Percentiles rank a stretch among this genome's conserved stretches.
Evolutionary conservation across 2,888 invertebrate genomes (phyloP).

Genomic region (Cabera pusaria): DNA sequence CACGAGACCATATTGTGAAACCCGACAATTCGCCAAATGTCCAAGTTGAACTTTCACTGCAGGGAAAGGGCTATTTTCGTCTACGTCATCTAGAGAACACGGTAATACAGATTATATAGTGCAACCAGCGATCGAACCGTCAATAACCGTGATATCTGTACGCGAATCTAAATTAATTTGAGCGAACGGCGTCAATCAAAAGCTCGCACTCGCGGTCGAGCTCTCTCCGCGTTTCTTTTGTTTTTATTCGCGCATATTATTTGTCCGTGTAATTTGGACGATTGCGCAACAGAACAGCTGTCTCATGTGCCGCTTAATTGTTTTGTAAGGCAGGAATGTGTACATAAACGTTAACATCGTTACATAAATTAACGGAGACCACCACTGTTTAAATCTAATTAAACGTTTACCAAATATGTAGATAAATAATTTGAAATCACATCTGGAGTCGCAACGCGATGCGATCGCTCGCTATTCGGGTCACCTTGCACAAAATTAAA

Average conservation of each 20-base stretch:
- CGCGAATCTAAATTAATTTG: conserved; percentile 33
- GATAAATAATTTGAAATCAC: conserved; percentile 31
- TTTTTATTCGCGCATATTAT: conserved; percentile 7
- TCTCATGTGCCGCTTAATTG: conserved; percentile 15
- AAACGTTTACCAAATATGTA: conserved; percentile 33
- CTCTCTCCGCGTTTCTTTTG: conserved; percentile 18
- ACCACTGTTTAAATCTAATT: conserved; percentile 31
- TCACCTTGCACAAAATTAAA: too few relatives aligned
- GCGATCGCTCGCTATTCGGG: too few relatives aligned
- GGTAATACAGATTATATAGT: conserved; percentile 1
- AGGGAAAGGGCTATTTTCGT: conserved; percentile 34
- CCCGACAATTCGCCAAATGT: conserved; percentile 38
- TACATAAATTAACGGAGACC: conserved; percentile 31
- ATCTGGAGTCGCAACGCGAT: conserved; percentile 23
- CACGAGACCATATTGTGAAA: conserved; percentile 41
- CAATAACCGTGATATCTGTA: conserved; percentile 21
- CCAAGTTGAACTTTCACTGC: conserved; percentile 39
- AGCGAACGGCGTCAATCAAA: conserved; percentile 32
- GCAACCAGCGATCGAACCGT: too few relatives aligned
- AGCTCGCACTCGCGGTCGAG: conserved; percentile 3
- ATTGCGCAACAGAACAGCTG: conserved; percentile 19
- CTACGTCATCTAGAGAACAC: conserved; percentile 9
- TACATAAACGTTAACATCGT: conserved; percentile 26
- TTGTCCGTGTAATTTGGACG: conserved; percentile 17
- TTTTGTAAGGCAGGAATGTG: conserved; percentile 16